Base-by-base conservation (phyloP, 2,888 invertebrate genomes). In the Calameuta idolon region DNA sequence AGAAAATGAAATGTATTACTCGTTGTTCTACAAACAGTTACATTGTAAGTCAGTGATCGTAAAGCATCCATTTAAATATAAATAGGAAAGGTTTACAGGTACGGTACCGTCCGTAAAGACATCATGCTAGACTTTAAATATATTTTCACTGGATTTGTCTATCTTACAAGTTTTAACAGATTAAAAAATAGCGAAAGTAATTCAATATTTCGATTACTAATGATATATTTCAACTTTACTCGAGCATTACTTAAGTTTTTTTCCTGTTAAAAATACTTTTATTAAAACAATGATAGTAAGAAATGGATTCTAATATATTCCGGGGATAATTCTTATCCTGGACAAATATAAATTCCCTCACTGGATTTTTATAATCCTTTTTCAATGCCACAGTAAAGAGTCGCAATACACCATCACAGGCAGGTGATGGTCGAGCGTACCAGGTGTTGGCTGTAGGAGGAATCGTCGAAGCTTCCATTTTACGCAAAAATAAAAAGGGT, bases 391-490 rank as follows among this genome's bases (percentile, higher is more conserved):
- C 55, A 55, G 55, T 55, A 23, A 55, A 23, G 55, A 55, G 55
- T 55, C 55, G 55, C 55, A 55, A 55, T 55, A 23, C 55, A 55
- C 23, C 55, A 55, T 55, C 55, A 55, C 9, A 55, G 23, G 55
- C 55, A 55, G 55, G 55, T 55, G 55, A 55, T 23, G 55, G 5
- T 9, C 23, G 23, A 5, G 55, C 77, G 33, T 73, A 81, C 82
- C 83, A 83, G 83, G 83, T 83, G 82, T 81, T 83, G 55, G 79
- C 55, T 80, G 75, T 79, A 79, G 30, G 76, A 76, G 77, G 77
- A 79, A 81, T 81, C 76, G 76, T 79, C 77, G 77, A 79, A 71
- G 71, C 82, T 80, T 79, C 79, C 75, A 74, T 81, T 79, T 69
- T 34, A 68, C 74, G 81, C 79, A 79, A 82, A 82, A 82, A 80